Conservation (phyloP, 1,140 invertebrate genomes). For the Coelopa frigida region DNA sequence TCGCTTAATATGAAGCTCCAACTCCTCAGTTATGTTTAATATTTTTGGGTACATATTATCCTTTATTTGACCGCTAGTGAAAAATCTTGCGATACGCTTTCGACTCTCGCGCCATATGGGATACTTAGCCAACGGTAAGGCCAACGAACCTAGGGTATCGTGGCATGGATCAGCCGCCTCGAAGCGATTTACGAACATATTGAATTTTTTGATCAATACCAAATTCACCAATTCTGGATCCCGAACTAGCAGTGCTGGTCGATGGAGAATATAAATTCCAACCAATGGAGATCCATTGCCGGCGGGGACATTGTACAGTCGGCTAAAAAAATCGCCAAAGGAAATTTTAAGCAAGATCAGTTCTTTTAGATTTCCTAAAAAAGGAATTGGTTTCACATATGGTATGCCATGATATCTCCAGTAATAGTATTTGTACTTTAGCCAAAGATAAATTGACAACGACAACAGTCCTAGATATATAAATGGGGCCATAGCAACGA, state of each 20-base stretch:
- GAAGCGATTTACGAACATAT: slow-evolving; percentile 40
- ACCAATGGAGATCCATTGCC: slow-evolving; percentile 18
- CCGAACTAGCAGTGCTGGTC: slow-evolving; percentile 46
- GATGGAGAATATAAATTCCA: slow-evolving; percentile 44
- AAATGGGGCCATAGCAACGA: no score
- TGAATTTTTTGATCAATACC: slow-evolving; percentile 48
- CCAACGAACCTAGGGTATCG: slow-evolving; percentile 30
- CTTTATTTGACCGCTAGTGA: slow-evolving; percentile 50
- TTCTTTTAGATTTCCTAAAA: slow-evolving; percentile 30
- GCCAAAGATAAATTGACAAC: no score
- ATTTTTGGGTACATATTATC: slow-evolving; percentile 47
- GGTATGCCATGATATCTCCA: slow-evolving; percentile 22
- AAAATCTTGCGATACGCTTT: slow-evolving; percentile 48
- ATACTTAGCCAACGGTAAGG: slow-evolving; percentile 38
- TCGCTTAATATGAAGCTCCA: slow-evolving; percentile 21
- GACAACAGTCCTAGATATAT: no score
- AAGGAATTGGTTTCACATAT: slow-evolving; percentile 16
- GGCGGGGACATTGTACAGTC: slow-evolving; percentile 21
- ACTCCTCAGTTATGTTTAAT: slow-evolving; percentile 18
- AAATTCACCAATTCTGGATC: slow-evolving; percentile 49
- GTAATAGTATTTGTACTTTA: slow-evolving; percentile 23
- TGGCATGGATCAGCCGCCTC: slow-evolving; percentile 35
- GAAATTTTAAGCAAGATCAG: slow-evolving; percentile 25
- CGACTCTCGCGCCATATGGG: slow-evolving; percentile 48
- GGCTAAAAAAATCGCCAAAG: slow-evolving; percentile 34